Conservation (phyloP, 2,888 invertebrate species). For the Eilema depressum region DNA sequence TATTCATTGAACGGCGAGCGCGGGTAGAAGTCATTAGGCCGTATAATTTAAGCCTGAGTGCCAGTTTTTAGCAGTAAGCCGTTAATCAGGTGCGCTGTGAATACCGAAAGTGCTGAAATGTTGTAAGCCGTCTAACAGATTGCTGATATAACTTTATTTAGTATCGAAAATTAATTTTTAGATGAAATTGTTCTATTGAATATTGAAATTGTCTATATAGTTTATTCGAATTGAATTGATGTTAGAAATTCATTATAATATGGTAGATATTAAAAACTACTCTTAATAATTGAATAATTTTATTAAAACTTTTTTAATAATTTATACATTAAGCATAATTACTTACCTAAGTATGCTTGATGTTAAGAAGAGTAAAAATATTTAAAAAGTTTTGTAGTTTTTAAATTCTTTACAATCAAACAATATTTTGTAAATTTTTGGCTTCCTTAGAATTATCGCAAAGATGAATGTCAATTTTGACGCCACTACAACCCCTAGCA, state of each 20-base stretch:
- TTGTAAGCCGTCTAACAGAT: constrained; percentile 28
- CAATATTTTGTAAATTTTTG: neutral
- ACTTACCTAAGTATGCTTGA: too few relatives aligned
- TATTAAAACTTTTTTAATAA: too few relatives aligned
- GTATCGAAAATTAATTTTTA: constrained; percentile 17
- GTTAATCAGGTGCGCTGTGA: constrained; percentile 37
- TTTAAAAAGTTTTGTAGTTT: too few relatives aligned
- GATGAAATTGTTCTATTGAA: constrained; percentile 9
- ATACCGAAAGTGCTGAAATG: constrained; percentile 37
- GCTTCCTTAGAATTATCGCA: neutral
- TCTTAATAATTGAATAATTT: neutral
- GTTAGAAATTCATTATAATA: neutral
- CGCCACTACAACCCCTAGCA: neutral
- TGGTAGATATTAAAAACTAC: neutral
- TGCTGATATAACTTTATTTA: constrained; percentile 36
- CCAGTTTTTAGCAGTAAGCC: constrained; percentile 35
- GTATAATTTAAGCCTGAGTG: constrained; percentile 37
- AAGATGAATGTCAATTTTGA: neutral
- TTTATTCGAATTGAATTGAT: too few relatives aligned
- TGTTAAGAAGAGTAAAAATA: too few relatives aligned
- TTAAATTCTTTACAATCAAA: neutral
- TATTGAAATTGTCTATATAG: too few relatives aligned
- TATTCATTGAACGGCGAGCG: constrained; percentile 26
- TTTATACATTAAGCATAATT: too few relatives aligned
- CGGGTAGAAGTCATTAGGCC: constrained; percentile 32